Base-by-base conservation (phyloP, 2,797 vertebrate species). In the Coendou prehensilis region DNA sequence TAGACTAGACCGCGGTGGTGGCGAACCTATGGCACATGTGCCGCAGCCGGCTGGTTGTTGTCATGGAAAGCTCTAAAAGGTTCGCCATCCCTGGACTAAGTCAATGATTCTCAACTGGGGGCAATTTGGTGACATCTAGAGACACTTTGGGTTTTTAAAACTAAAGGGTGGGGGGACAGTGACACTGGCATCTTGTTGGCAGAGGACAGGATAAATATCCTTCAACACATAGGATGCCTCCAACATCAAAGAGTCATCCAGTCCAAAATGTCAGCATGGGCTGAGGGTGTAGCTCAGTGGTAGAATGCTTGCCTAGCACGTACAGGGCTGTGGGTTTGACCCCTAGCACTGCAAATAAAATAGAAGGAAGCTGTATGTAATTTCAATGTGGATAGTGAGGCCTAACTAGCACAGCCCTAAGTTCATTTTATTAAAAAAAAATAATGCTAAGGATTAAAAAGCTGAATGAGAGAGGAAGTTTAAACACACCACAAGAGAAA, bases 201-300 rank as follows among this genome's bases (percentile, higher is more conserved):
- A 63, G 67, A 78, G 52, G 81, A 80, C 63, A 91, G 76, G 78
- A 67, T 52, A 59, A 93, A 50, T 54, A 87, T 28, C 84, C 33
- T 82, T 37, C 13, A 41, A 30, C 5, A 61, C 20, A 33, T 14
- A 79, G 50, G 56, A 37, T 6, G 30, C 45, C 37, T 45, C 61
- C 64, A 20, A 75, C 20, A 45, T 64, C 17, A 47, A 26, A 83
- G 57, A 71, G 75, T 41, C 23, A 54, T 14, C 56, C 20, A 17
- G 63, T 30, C 20, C 52, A 37, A 91, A 73, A 26, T 37, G 22
- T 83, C 50, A 71, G 50, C 47, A 78, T 20, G 17, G 76, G 50
- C 76, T n/a, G 76, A 20, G 76, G 30, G 30, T 14, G 7, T 20
- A 18, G 50, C 30, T 54, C 9, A 54, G 50, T 28, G 45, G 73